Base-by-base conservation (phyloP, 2,113 vertebrate species). In the Perca schrenkii region DNA sequence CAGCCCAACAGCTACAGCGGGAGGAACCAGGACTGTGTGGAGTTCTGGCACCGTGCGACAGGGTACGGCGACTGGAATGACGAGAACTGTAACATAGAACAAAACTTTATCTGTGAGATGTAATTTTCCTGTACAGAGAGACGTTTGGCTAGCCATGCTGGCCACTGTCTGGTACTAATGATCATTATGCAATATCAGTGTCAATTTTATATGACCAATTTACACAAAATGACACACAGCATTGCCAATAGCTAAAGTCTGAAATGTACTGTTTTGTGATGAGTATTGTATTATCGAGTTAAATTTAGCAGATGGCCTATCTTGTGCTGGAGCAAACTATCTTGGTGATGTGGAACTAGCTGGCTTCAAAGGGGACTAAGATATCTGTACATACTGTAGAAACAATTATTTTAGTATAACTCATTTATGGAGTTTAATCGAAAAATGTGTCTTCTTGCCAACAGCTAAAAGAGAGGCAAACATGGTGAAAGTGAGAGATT, bases 21-120 rank as follows among this genome's bases (percentile, higher is more conserved):
- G 13, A 80, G 56, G 1, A 36, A 93, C 72, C 93, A 94, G 71
- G 93, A 94, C 88, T 94, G 93, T 43, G 93, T 84, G 31, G 93
- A 93, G 71, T 87, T 92, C 71, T 89, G 85, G 92, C 84, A 90
- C n/a, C 85, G 74, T 0, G 0, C 7, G 0, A 8, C 73, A 17
- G 65, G 79, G 6, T 0, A 0, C 0, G 91, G 86, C 0, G 68
- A 85, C 16, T 94, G 93, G 93, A 94, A 94, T 16, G 93, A 94
- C 15, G 90, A 92, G 65, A 77, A 46, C 53, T 94, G 93, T 77
- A 63, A 6, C 2, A 0, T 79, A 1, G 69, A 84, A 8, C 82
- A 84, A 54, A 21, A 82, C 53, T 94, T 69, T 64, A 88, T 94
- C 21, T 94, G 93, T 84, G 77, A 94, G 61, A 86, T 53, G 49